Percentiles rank a stretch among this genome's conserved stretches.
These are phyloP conservation scores for Bruchidius siliquastri DNA, from an alignment of 2,888 invertebrate genomes.

Conservation along the genomic window DNA sequence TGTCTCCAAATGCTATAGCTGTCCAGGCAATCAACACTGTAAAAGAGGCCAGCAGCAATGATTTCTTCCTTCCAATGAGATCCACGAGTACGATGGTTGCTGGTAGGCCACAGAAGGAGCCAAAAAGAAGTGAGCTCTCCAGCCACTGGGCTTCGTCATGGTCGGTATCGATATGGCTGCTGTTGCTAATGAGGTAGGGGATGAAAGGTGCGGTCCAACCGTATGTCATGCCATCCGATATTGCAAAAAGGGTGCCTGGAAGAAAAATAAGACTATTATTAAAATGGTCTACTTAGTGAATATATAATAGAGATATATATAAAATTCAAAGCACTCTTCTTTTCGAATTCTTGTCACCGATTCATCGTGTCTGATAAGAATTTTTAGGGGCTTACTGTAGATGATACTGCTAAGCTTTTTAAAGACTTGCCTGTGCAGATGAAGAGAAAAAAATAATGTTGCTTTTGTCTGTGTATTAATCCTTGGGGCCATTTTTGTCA, in stretches of 20 bases:
- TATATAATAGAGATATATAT: too few relatives aligned
- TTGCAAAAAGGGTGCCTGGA: slow-evolving; percentile 41
- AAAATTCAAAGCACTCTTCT: too few relatives aligned
- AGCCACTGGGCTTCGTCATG: slow-evolving; percentile 30
- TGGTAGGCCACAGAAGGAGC: slow-evolving; percentile 31
- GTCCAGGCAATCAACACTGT: slow-evolving; percentile 38
- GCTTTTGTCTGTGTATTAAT: too few relatives aligned
- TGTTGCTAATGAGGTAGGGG: slow-evolving; percentile 34
- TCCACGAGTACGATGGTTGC: slow-evolving; percentile 35
- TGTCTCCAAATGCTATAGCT: slow-evolving; percentile 32
- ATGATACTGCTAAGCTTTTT: too few relatives aligned
- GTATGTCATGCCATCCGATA: slow-evolving; percentile 45
- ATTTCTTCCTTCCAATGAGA: slow-evolving; percentile 35
- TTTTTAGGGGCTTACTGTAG: too few relatives aligned
- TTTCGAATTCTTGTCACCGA: too few relatives aligned
- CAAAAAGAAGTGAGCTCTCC: slow-evolving; percentile 30
- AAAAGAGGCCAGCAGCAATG: slow-evolving; percentile 36
- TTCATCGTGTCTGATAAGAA: too few relatives aligned
- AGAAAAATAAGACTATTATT: background rate
- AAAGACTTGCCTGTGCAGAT: too few relatives aligned
- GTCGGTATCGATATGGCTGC: slow-evolving; percentile 35
- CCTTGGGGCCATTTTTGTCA: too few relatives aligned
- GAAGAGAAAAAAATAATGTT: too few relatives aligned
- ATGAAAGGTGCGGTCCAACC: slow-evolving; percentile 44
- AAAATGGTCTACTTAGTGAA: too few relatives aligned